Evolutionary conservation across 2,113 vertebrate genomes (phyloP).

Genomic region (Chionis minor): DNA sequence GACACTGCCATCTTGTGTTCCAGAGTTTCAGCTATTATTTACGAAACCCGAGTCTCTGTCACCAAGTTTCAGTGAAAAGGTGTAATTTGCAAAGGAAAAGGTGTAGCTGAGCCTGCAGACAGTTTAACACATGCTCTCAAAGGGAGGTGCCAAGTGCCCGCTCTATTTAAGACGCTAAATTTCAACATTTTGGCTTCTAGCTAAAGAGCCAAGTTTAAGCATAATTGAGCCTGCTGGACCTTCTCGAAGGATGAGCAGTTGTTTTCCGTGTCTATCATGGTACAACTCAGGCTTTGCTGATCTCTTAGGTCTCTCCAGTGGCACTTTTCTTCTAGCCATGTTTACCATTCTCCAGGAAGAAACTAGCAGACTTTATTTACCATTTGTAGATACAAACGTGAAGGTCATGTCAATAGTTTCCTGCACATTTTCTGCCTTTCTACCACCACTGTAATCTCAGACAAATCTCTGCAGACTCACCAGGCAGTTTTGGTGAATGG

Average conservation of each 20-base stretch:
- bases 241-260: neutral
- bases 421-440: neutral
- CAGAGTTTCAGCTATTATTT: neutral
- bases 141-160: neutral
- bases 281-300: neutral
- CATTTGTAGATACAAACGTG: neutral
- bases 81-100: neutral
- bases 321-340: neutral
- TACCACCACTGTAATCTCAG: neutral
- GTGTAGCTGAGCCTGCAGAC: neutral
- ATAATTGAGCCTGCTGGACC: neutral
- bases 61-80: neutral
- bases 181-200: neutral
- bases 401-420: neutral
- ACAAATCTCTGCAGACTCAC: neutral
- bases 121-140: neutral
- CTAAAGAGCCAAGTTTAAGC: neutral
- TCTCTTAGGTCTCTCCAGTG: neutral
- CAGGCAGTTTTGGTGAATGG: neutral
- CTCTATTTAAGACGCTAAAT: neutral
- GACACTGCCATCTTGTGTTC: slow-evolving; percentile 54
- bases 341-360: neutral
- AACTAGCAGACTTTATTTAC: neutral
- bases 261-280: neutral
- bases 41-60: neutral